These are phyloP conservation scores for Heterodera schachtii DNA, from an alignment of 1,140 invertebrate species.

Conservation along the genomic window DNA sequence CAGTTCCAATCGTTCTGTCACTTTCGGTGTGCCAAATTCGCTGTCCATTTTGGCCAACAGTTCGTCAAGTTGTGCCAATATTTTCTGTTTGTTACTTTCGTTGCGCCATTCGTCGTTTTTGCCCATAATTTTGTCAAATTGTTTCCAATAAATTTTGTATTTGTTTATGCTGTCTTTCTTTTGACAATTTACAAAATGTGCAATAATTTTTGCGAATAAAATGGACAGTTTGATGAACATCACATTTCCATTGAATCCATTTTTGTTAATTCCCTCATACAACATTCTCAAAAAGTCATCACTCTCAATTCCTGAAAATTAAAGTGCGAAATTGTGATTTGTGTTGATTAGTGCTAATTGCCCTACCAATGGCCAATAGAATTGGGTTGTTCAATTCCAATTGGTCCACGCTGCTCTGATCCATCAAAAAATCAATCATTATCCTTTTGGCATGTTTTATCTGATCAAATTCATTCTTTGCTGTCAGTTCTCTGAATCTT, in stretches of 20 bases:
- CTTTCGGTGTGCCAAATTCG: not conserved
- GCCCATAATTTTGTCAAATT: not conserved
- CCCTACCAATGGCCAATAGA: not conserved
- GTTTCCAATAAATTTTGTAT: not conserved
- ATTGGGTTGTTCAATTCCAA: not conserved
- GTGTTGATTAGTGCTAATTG: no score
- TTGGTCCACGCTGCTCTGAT: not conserved
- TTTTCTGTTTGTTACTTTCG: not conserved
- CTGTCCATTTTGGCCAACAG: not conserved
- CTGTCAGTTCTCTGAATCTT: not conserved
- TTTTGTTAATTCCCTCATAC: not conserved
- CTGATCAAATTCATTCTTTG: not conserved
- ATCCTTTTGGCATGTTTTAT: not conserved
- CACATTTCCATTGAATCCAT: not conserved
- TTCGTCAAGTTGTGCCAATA: not conserved
- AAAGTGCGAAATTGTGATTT: no score
- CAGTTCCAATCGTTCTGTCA: not conserved
- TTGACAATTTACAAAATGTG: not conserved
- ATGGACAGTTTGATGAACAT: not conserved
- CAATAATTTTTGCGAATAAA: not conserved
- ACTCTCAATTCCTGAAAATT: not conserved
- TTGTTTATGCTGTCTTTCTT: not conserved
- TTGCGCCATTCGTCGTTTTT: not conserved
- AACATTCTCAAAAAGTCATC: not conserved
- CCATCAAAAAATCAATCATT: not conserved